A percentile compares a stretch with the other conserved stretches of the same genome.
These are phyloP conservation scores for Hiodon alosoides DNA, from an alignment of 2,113 vertebrate species.

Conservation along the genomic window DNA sequence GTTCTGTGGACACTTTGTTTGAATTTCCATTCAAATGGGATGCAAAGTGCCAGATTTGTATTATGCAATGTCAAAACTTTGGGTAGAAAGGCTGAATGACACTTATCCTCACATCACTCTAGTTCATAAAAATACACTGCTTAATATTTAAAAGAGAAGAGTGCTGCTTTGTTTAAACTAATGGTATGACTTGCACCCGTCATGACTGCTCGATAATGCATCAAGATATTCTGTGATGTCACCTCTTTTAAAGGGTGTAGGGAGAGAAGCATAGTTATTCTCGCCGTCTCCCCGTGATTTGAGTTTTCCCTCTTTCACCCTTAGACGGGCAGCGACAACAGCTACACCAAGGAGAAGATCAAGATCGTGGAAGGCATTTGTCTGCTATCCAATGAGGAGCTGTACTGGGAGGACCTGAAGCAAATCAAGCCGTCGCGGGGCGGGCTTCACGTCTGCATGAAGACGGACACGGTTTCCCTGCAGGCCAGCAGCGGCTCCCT, in stretches of 20 bases:
- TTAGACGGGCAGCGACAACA: slow-evolving; percentile 78
- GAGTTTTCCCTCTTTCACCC: neutral
- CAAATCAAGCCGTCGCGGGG: slow-evolving; percentile 87
- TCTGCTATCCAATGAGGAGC: slow-evolving; percentile 83
- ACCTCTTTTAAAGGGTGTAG: too few species aligned
- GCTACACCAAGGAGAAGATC: slow-evolving; percentile 94
- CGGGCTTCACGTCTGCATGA: slow-evolving; percentile 94
- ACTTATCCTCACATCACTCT: too few species aligned
- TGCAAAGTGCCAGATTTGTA: neutral
- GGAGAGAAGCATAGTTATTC: too few species aligned
- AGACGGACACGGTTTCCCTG: slow-evolving; percentile 91
- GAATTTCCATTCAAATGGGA: neutral
- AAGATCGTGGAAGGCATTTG: slow-evolving; percentile 95
- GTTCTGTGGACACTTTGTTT: too few species aligned
- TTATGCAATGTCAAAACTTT: too few species aligned
- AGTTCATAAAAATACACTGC: too few species aligned
- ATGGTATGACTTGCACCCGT: too few species aligned
- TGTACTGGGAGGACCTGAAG: slow-evolving; percentile 94
- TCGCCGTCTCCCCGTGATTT: neutral
- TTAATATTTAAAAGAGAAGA: too few species aligned
- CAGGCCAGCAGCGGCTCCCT: slow-evolving; percentile 92
- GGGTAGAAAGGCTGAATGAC: too few species aligned
- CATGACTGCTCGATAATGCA: too few species aligned
- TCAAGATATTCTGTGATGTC: too few species aligned
- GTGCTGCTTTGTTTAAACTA: too few species aligned